Percentiles rank a stretch among this genome's conserved stretches.
These are phyloP conservation scores for Aphodius granarius DNA, from an alignment of 2,888 invertebrate genomes.

Conservation along the genomic window DNA sequence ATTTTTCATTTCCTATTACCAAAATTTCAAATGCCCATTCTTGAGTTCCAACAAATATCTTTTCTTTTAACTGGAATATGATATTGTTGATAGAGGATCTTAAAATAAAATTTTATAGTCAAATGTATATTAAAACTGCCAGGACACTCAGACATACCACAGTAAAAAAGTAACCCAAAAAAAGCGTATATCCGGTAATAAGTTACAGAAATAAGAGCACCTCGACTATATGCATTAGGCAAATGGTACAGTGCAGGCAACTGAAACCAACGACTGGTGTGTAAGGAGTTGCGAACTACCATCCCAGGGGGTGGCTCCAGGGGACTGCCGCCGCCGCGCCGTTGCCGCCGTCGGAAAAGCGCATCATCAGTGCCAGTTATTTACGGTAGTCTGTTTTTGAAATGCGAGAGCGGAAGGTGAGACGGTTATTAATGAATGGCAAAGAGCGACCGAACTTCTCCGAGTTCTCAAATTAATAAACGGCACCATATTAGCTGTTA, in stretches of 20 bases:
- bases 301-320: constrained; percentile 19
- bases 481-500: constrained; percentile 56
- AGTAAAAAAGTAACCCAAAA: not conserved
- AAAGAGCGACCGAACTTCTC: constrained; percentile 41
- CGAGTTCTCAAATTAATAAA: constrained; percentile 55
- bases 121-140: too few relatives aligned
- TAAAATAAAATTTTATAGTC: too few relatives aligned
- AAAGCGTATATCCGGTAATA: not conserved
- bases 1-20: not conserved
- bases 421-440: constrained; percentile 54
- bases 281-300: constrained; percentile 11
- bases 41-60: too few relatives aligned
- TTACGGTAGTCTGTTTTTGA: constrained; percentile 53
- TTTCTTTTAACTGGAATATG: too few relatives aligned
- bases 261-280: not conserved
- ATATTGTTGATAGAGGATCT: too few relatives aligned
- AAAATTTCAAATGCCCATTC: too few relatives aligned
- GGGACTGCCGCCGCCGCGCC: constrained; percentile 1
- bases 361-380: constrained; percentile 50
- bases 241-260: not conserved
- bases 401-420: constrained; percentile 49
- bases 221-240: not conserved
- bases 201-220: not conserved
- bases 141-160: too few relatives aligned
- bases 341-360: constrained; percentile 21